These are phyloP conservation scores for Takifugu bimaculatus DNA, from an alignment of 2,113 vertebrate genomes.

Conservation along the genomic window DNA sequence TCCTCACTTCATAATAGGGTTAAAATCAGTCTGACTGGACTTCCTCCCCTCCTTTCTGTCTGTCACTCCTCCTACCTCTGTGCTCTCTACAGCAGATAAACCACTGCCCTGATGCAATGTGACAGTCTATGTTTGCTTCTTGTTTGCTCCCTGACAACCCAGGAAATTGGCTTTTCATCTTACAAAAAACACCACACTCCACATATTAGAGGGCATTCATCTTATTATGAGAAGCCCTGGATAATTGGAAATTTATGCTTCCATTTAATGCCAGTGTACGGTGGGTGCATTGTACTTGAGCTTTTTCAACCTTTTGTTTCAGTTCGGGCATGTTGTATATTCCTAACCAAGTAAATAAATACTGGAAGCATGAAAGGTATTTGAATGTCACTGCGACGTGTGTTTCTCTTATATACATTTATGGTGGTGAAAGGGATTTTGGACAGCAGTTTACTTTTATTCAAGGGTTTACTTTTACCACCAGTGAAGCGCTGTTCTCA, in stretches of 20 bases:
- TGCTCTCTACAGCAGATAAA: constrained; percentile 48
- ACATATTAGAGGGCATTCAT: constrained; percentile 63
- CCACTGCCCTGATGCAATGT: constrained; percentile 59
- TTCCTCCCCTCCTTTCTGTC: background rate
- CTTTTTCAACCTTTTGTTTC: background rate
- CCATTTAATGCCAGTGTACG: constrained; percentile 21
- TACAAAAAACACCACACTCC: constrained; percentile 51
- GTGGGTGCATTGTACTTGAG: background rate
- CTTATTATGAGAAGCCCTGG: constrained; percentile 50
- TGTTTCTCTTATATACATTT: background rate
- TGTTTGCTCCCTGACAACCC: constrained; percentile 59
- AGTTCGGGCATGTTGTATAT: background rate
- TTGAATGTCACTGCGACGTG: background rate
- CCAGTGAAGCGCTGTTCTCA: too few species aligned
- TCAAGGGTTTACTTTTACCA: too few species aligned
- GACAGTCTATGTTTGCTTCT: constrained; percentile 59
- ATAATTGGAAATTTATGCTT: constrained; percentile 55
- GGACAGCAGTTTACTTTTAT: too few species aligned
- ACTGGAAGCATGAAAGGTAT: background rate
- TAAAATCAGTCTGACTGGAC: constrained; percentile 22
- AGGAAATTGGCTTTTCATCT: constrained; percentile 71
- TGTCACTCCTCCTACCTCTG: constrained; percentile 31
- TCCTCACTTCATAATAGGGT: constrained; percentile 56
- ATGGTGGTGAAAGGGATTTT: too few species aligned
- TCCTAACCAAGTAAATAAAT: background rate